Base-by-base conservation (phyloP, 2,797 vertebrate species). In the Aldrovandia affinis region DNA sequence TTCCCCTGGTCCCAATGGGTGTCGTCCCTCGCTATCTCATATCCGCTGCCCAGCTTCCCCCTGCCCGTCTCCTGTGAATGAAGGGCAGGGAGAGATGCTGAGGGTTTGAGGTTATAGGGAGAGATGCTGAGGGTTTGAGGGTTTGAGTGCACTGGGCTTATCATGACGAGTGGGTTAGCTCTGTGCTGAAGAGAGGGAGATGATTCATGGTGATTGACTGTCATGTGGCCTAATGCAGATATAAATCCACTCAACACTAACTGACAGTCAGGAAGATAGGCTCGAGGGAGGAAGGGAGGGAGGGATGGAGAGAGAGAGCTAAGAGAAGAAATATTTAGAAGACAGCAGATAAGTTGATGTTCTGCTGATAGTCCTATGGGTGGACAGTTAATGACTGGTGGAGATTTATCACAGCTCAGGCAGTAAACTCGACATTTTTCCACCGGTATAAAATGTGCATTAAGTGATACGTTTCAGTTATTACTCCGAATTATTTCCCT, bases 211-310 rank as follows among this genome's bases (percentile, higher is more conserved):
- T 93, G 96, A 95, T 95, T 94, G 91, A 95, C 94, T 97, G 96
- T 97, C 96, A 96, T 95, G 94, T 96, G 92, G 92, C 96, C 96
- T 98, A 97, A 97, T 97, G 96, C 96, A 97, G 96, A 97, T 97
- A 97, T 97, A 97, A 96, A 98, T 96, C 94, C 96, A 88, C 92
- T 94, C 87, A 92, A 92, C 91, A 92, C 92, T 94, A 93, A 96
- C 47, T 87, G 86, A 86, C 86, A 85, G 82, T 65, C 50, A 85
- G 57, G 73, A 80, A 0, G 25, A 36, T 14, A 25, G 30, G 84
- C 83, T 5, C 61, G 81, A 78, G 14, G 25, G 55, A 81, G 33
- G 42, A 83, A 81, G 78, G 33, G 83, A 55, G 6, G 47, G 33
- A 42, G 15, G 10, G 47, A 28, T n/a, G 47, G 61, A n/a, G n/a